Base-by-base conservation (phyloP, 2,113 vertebrate genomes). In the Sander vitreus region DNA sequence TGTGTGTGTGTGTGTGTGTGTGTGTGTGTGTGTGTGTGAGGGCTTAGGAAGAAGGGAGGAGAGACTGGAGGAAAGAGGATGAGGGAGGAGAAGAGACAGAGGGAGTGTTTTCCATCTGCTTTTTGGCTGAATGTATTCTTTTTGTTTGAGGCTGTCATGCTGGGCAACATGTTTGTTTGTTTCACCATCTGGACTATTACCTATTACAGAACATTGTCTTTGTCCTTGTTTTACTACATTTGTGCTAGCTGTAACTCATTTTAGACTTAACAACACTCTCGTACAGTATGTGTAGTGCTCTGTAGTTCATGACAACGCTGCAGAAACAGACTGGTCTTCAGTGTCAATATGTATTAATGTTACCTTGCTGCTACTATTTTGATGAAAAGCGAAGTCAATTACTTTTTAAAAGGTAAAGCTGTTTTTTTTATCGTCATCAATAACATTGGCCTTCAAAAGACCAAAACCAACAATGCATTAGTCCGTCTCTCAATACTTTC, bases 61-160 rank as follows among this genome's bases (percentile, higher is more conserved):
- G 66, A 83, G 80, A 87, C 15, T 15, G 71, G 79, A 84, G 83
- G 88, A 81, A 72, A 79, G 75, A 89, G 77, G 83, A 88, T 75
- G 63, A 89, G 85, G 79, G 87, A 89, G 87, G 85, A 87, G 73
- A 84, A 64, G 81, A 85, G 84, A 81, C 75, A 76, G 76, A 87
- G 70, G 87, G 90, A 89, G 90, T 89, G 80, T 91, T 93, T 92
- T 91, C 93, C 93, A 94, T 93, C 93, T 93, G 93, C 85, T 89
- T 91, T 88, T 89, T 90, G 88, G 91, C 91, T 86, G 80, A 78
- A 87, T 86, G 64, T 80, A 72, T 85, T 90, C 83, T 84, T 92
- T 92, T 89, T 90, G 88, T 93, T 82, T 82, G 85, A 91, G 84
- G 86, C 85, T 23, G 73, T 88, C 84, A 86, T 91, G 87, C 86